These are phyloP conservation scores for Drosophila pegasa DNA, from an alignment of 2,888 invertebrate genomes.

Conservation along the genomic window DNA sequence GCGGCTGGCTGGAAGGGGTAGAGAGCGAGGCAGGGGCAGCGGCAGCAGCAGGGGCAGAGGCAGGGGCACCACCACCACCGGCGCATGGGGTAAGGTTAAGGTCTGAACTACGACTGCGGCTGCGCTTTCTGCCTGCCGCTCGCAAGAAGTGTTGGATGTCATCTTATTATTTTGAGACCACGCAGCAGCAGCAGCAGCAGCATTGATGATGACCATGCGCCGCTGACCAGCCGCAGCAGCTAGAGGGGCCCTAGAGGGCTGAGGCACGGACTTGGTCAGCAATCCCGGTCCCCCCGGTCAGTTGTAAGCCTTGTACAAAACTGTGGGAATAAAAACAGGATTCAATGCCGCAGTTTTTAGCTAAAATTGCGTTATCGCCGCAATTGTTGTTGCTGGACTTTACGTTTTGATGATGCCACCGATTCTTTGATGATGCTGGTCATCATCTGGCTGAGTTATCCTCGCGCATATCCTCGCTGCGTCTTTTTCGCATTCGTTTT, in stretches of 20 bases:
- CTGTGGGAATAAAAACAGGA: constrained; percentile 86
- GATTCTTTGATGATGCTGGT: constrained; percentile 66
- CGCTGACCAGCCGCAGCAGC: constrained; percentile 60
- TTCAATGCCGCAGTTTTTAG: constrained; percentile 51
- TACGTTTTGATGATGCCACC: constrained; percentile 64
- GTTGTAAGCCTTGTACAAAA: constrained; percentile 69
- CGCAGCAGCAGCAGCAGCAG: constrained; percentile 51
- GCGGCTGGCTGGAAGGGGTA: constrained; percentile 5
- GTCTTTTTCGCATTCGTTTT: constrained; percentile 7
- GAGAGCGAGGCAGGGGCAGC: constrained; percentile 12
- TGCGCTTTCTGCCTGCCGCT: constrained; percentile 46
- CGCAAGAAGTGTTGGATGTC: constrained; percentile 85
- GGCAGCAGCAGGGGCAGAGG: background rate
- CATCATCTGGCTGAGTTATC: constrained; percentile 50
- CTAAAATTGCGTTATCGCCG: constrained; percentile 61
- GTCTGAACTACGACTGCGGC: constrained; percentile 42
- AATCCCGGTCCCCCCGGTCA: constrained; percentile 26
- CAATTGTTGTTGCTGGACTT: constrained; percentile 45
- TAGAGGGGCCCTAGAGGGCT: constrained; percentile 30
- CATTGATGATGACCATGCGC: constrained; percentile 74
- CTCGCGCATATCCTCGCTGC: constrained; percentile 53
- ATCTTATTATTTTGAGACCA: constrained; percentile 84
- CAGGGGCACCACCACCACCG: constrained; percentile 39
- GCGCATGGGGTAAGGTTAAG: constrained; percentile 61
- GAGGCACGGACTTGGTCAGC: constrained; percentile 23